These are phyloP conservation scores for Glaucidium brasilianum DNA, from an alignment of 2,113 vertebrate genomes.

Conservation along the genomic window DNA sequence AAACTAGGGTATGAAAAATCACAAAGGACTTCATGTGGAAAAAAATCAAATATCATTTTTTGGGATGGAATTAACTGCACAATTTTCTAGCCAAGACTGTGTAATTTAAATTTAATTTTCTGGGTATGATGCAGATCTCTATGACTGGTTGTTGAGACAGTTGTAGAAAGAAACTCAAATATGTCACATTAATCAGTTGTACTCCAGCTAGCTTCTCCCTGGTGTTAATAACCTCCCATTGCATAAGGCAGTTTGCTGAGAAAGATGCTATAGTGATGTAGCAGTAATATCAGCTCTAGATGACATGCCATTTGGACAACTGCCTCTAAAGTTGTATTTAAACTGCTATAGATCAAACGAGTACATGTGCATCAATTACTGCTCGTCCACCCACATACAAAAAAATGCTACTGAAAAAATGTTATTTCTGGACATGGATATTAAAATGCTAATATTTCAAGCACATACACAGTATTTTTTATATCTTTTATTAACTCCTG, in stretches of 20 bases:
- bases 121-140: conserved; percentile 73
- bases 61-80: conserved; percentile 22
- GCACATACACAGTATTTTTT: not conserved
- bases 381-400: not conserved
- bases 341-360: conserved; percentile 16
- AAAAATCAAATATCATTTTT: conserved; percentile 61
- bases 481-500: not conserved
- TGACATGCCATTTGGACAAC: conserved; percentile 26
- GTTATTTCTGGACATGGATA: not conserved
- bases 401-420: not conserved
- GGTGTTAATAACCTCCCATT: conserved; percentile 48
- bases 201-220: conserved; percentile 77
- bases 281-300: not conserved
- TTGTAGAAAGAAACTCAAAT: conserved; percentile 69
- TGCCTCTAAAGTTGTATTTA: conserved; percentile 4
- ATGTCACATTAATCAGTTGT: conserved; percentile 80
- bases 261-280: conserved; percentile 3
- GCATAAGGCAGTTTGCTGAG: conserved; percentile 30
- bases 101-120: conserved; percentile 68
- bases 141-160: conserved; percentile 76
- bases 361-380: not conserved
- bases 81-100: conserved; percentile 59
- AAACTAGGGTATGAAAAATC: conserved; percentile 51
- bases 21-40: not conserved
- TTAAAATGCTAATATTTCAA: conserved; percentile 44